A percentile compares a stretch with the other conserved stretches of the same genome.
Conservation (phyloP, 2,797 vertebrate genomes). For the Sylvia borin region DNA sequence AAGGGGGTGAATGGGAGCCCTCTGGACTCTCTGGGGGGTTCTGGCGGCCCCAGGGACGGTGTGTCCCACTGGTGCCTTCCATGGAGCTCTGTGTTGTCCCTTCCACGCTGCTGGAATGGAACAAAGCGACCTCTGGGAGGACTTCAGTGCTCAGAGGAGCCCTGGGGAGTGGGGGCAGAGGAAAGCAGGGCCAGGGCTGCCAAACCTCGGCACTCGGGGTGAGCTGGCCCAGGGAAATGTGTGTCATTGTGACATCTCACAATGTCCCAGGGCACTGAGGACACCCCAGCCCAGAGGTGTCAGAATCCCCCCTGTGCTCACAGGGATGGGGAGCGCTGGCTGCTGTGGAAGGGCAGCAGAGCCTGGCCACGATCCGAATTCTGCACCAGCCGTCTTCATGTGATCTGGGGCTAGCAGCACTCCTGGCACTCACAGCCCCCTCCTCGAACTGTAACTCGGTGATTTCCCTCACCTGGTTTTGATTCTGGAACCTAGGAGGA, state of each 20-base stretch:
- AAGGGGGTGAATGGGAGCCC: neutral
- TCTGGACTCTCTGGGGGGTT: neutral
- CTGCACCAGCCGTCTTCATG: accelerated
- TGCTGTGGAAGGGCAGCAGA: neutral
- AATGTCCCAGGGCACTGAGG: accelerated
- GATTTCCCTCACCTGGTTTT: neutral
- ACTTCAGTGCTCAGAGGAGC: neutral
- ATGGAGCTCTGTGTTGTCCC: accelerated
- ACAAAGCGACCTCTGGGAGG: too few relatives aligned
- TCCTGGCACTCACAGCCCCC: neutral
- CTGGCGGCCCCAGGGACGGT: neutral
- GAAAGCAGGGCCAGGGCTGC: neutral
- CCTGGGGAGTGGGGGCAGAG: neutral
- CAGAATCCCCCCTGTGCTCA: neutral
- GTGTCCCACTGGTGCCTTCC: accelerated
- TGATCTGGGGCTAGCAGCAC: neutral
- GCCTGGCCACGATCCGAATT: neutral
- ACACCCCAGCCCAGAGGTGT: accelerated
- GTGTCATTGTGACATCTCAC: accelerated
- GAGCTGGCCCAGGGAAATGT: neutral
- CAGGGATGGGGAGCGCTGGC: accelerated
- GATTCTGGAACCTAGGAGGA: neutral
- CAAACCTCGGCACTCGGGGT: accelerated
- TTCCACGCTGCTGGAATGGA: accelerated
- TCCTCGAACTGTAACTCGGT: neutral